phyloP scores from a whole-genome alignment of 2,113 vertebrate species.

The Leptobrachium leishanense region DNA sequence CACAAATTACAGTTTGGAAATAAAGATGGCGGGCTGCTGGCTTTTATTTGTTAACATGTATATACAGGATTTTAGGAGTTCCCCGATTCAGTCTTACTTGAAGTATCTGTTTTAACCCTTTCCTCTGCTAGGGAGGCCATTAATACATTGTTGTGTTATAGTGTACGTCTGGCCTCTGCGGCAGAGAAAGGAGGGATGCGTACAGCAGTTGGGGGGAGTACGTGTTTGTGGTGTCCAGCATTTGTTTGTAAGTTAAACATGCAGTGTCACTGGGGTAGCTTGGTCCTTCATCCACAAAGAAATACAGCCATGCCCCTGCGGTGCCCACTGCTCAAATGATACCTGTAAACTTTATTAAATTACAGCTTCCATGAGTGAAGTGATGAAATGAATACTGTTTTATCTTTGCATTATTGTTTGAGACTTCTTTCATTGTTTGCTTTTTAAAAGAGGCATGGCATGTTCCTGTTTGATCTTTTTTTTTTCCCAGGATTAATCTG shows the following conservation, averaged over 20 bases:
- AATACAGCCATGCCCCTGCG: slow-evolving; percentile 43
- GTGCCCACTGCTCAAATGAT: slow-evolving; percentile 36
- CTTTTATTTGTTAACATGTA: slow-evolving; percentile 53
- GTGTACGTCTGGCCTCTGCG: background rate
- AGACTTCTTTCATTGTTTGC: background rate
- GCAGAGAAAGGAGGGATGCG: background rate
- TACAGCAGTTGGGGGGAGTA: slow-evolving; percentile 43
- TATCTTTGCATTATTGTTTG: slow-evolving; percentile 32
- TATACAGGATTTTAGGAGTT: slow-evolving; percentile 42
- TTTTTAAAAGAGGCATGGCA: slow-evolving; percentile 23
- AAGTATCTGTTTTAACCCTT: slow-evolving; percentile 24
- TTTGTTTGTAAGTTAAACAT: slow-evolving; percentile 43
- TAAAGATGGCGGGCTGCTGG: slow-evolving; percentile 24
- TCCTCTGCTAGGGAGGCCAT: slow-evolving; percentile 7
- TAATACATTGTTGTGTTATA: background rate
- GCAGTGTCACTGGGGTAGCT: slow-evolving; percentile 28
- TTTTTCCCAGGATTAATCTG: too few relatives aligned
- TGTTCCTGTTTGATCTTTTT: background rate
- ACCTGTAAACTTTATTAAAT: slow-evolving; percentile 46
- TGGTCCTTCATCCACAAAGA: slow-evolving; percentile 26
- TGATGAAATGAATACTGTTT: slow-evolving; percentile 31
- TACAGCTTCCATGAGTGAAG: slow-evolving; percentile 45
- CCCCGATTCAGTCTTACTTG: slow-evolving; percentile 38
- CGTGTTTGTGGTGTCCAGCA: slow-evolving; percentile 56
- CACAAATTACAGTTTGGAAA: background rate